phyloP scores from a whole-genome alignment of 2,797 vertebrate genomes.

The Eulemur albifrons region DNA sequence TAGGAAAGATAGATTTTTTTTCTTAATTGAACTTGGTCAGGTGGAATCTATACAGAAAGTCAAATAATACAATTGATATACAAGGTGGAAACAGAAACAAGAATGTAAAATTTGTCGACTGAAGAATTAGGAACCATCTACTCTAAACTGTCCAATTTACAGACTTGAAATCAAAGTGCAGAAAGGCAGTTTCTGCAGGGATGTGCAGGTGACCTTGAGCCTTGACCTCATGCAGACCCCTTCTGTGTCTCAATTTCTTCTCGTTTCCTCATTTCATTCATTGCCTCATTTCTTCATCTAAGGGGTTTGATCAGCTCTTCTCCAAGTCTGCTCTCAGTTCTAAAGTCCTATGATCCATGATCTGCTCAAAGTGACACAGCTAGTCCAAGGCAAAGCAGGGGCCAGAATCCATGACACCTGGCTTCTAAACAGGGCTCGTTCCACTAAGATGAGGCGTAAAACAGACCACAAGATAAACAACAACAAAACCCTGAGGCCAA shows the following conservation, averaged over 20 bases:
- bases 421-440: neutral
- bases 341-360: neutral
- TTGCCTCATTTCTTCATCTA: neutral
- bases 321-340: neutral
- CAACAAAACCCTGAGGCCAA: neutral
- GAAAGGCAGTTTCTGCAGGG: neutral
- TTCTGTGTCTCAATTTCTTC: neutral
- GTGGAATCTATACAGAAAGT: neutral
- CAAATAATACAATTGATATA: neutral
- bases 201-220: neutral
- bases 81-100: neutral
- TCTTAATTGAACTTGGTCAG: neutral
- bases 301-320: neutral
- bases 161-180: neutral
- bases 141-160: neutral
- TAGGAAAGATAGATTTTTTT: neutral
- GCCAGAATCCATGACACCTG: neutral
- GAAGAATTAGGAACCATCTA: neutral
- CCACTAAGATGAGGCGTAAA: neutral
- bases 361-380: neutral
- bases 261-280: neutral
- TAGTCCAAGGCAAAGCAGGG: neutral
- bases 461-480: neutral
- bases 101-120: neutral
- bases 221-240: neutral